Evolutionary conservation across 2,888 invertebrate species (phyloP), one percentile per base, ranked within the genome.

Genomic region (Mythimna impura): DNA sequence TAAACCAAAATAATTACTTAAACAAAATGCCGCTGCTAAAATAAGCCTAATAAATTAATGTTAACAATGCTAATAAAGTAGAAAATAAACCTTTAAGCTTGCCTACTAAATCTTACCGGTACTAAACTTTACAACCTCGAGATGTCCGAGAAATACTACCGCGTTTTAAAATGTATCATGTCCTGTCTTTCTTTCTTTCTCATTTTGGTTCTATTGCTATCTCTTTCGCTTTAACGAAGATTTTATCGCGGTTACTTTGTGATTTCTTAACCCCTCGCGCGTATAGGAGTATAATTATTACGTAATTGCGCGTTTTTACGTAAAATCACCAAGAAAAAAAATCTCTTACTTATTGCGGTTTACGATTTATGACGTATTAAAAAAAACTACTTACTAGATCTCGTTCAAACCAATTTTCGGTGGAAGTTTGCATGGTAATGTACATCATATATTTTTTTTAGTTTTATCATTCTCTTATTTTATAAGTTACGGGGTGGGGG

Each of bases 11-110:
- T 61, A 65, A 65, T 25, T 55, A 55, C 30, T 47, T 47, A 47
- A 47, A 25, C 8, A 55, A 50, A 76, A 54, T 25, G 12, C 58
- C 17, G 17, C 6, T n/a, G 14, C 25, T 57, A 25, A 66, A 77
- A 47, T 63, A 12, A 43, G 9, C 55, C 14, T 34, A 14, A 12
- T 58, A 30, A 63, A 74, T 78, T 63, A 77, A 78, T 80, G 55
- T 74, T 36, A 67, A 74, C 74, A 74, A 66, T 74, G 63, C 52
- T 75, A 63, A 34, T 78, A 78, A 74, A 67, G 61, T 61, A 74
- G 25, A 67, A 78, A 67, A 63, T 80, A 78, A 78, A 80, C 52
- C 20, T 67, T 61, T 61, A 55, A 52, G 50, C 43, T 25, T 12
- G 14, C 0, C 34, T 61, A 40, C 17, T 78, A 74, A 78, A 74